Evolutionary conservation across 2,797 vertebrate genomes (phyloP).

Genomic region (Bryconaethiops microstoma): DNA sequence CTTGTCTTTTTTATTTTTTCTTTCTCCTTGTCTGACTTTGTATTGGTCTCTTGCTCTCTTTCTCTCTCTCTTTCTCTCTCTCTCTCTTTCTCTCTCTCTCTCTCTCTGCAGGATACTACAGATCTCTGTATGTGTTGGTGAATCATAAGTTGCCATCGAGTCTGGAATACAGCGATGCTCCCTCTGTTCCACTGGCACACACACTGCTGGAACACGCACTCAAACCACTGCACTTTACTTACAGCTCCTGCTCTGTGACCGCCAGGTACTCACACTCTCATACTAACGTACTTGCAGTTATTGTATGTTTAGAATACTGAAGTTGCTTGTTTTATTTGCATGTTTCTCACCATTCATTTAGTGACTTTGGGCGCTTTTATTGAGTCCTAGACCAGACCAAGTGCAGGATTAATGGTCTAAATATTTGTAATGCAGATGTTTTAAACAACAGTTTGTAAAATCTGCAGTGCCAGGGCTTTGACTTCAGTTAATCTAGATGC

Average conservation of each 20-base stretch:
- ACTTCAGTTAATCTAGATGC: too few relatives aligned
- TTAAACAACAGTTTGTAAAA: too few relatives aligned
- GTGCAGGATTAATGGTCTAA: too few relatives aligned
- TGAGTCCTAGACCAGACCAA: too few relatives aligned
- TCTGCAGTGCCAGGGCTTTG: too few relatives aligned
- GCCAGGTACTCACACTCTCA: conserved; percentile 81
- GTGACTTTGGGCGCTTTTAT: too few relatives aligned
- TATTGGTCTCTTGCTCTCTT: not conserved
- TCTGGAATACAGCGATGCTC: conserved; percentile 92
- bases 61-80: not conserved
- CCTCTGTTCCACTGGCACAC: conserved; percentile 91
- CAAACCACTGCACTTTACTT: conserved; percentile 98
- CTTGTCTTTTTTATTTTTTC: not conserved
- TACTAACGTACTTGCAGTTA: too few relatives aligned
- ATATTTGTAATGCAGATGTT: too few relatives aligned
- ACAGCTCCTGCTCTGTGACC: conserved; percentile 90
- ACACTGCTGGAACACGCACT: conserved; percentile 95
- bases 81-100: not conserved
- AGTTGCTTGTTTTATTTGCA: too few relatives aligned
- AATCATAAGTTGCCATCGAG: conserved; percentile 95
- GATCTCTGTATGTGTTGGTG: conserved; percentile 91
- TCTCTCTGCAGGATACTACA: conserved; percentile 87
- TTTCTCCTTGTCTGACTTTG: not conserved
- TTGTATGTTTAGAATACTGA: too few relatives aligned
- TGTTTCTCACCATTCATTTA: too few relatives aligned